phyloP scores from a whole-genome alignment of 1,140 invertebrate species.

The Bombus haemorrhoidalis region DNA sequence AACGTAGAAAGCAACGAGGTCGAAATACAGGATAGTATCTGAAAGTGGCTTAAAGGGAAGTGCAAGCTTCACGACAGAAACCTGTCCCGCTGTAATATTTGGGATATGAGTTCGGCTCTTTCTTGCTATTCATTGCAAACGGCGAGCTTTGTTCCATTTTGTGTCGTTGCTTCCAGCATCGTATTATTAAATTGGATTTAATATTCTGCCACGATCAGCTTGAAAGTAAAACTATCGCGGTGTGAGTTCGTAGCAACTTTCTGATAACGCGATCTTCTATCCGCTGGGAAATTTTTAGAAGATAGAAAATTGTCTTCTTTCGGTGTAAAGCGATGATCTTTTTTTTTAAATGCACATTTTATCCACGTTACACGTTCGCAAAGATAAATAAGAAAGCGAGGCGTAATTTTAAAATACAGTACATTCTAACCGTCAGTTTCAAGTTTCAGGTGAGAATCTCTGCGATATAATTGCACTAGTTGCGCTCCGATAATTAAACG shows the following conservation, averaged over 20 bases:
- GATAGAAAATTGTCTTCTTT: neutral
- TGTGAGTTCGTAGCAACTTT: slow-evolving; percentile 11
- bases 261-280: slow-evolving; percentile 9
- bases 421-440: neutral
- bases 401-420: too few relatives aligned
- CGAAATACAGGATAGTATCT: neutral
- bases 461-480: neutral
- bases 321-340: too few relatives aligned
- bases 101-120: slow-evolving; percentile 18
- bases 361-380: too few relatives aligned
- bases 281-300: slow-evolving; percentile 15
- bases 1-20: neutral
- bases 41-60: neutral
- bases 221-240: neutral
- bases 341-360: too few relatives aligned
- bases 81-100: slow-evolving; percentile 21
- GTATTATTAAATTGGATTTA: slow-evolving; percentile 53
- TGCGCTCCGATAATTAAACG: neutral
- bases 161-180: neutral
- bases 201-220: neutral
- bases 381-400: too few relatives aligned
- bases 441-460: neutral
- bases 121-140: neutral
- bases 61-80: neutral
- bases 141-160: neutral